Percentiles rank a stretch among this genome's conserved stretches.
Evolutionary conservation across 1,140 invertebrate genomes (phyloP).

Genomic region (Sarcophaga bullata): DNA sequence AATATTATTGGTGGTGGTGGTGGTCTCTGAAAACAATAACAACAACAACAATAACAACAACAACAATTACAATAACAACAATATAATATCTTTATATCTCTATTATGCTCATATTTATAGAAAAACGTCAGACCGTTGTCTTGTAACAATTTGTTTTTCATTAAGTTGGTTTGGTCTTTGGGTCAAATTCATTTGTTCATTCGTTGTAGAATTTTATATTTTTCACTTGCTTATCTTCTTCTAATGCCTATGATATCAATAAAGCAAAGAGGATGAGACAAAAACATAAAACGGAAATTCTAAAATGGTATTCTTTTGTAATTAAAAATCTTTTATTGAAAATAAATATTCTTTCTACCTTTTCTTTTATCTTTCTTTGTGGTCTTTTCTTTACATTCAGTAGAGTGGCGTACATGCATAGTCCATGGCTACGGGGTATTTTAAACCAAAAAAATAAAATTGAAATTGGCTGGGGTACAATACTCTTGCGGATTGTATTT

Average conservation of each 20-base stretch:
- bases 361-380: not conserved
- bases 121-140: not conserved
- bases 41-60: not conserved
- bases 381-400: not conserved
- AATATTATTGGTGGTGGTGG: not conserved
- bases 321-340: slow-evolving; percentile 16
- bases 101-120: not conserved
- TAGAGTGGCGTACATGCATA: not conserved
- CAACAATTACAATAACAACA: not conserved
- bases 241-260: not conserved
- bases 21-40: not conserved
- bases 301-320: slow-evolving; percentile 33
- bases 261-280: not conserved
- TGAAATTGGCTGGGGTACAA: not conserved
- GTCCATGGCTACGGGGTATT: not conserved
- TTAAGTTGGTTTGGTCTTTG: not conserved
- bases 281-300: slow-evolving; percentile 30
- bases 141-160: not conserved
- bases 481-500: not conserved
- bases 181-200: not conserved
- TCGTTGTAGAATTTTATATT: not conserved
- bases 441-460: not conserved
- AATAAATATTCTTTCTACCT: not conserved
- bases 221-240: not conserved
- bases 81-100: not conserved